Evolutionary conservation across 2,888 invertebrate species (phyloP).

Genomic region (Epinotia nisella): DNA sequence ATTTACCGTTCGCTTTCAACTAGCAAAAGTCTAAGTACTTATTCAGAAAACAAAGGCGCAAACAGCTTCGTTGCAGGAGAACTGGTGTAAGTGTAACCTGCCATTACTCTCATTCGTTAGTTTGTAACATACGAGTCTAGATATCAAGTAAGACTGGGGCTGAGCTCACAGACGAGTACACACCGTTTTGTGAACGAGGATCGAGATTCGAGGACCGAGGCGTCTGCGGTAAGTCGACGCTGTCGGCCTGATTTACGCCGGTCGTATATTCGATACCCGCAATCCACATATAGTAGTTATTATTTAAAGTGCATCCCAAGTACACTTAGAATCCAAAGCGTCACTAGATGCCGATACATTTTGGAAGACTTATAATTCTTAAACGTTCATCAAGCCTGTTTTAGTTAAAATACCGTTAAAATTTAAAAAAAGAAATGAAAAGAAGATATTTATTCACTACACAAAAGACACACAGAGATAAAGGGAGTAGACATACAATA

Average conservation of each 20-base stretch:
- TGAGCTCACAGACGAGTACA: not conserved
- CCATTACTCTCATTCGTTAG: no score
- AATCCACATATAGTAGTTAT: conserved; percentile 28
- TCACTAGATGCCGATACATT: conserved; percentile 27
- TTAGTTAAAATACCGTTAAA: no score
- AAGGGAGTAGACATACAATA: no score
- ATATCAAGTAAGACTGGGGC: not conserved
- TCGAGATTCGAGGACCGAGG: not conserved
- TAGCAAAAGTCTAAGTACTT: not conserved
- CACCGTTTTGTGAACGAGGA: not conserved
- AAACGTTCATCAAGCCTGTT: no score
- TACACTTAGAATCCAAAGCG: conserved; percentile 24
- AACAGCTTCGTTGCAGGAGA: not conserved
- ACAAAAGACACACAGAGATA: no score
- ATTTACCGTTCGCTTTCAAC: conserved; percentile 1
- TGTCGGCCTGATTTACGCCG: conserved; percentile 62
- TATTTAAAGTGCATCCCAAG: conserved; percentile 42
- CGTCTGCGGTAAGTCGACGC: conserved; percentile 52
- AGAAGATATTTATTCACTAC: no score
- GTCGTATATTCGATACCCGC: conserved; percentile 57
- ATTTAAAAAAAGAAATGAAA: no score
- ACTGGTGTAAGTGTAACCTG: not conserved
- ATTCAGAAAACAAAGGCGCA: not conserved
- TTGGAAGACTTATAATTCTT: conserved; percentile 15
- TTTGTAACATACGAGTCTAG: no score